Evolutionary conservation across 1,140 invertebrate genomes (phyloP), one percentile per base, ranked within the genome.

Genomic region (Drosophila bocqueti): DNA sequence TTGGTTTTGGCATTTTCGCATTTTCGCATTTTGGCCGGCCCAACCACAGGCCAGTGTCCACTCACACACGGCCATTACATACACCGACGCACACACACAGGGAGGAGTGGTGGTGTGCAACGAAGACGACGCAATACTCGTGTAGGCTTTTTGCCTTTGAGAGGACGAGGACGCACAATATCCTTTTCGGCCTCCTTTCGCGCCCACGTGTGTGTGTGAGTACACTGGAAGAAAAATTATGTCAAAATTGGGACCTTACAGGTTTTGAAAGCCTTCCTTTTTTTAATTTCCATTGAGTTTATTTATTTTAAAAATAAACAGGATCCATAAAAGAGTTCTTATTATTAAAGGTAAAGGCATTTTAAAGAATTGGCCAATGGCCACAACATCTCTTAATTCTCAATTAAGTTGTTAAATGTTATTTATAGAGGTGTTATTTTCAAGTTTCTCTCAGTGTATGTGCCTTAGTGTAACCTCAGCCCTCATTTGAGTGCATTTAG

Each of bases 181-280:
- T 90, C 85, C 86, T 90, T 89, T 79, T 86, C 76, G 81, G 81
- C 81, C 68, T 69, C 62, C 78, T 91, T 87, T 85, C 72, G 76
- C 83, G 81, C 67, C 79, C 84, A 81, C 71, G 81, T 84, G 65
- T 75, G 79, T 72, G 83, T 84, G 66, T 60, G 66, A 69, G 59
- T 43, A 26, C 40, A 31, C 38, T 36, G 52, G 7, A 4, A 26
- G 29, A 45, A 45, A 36, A 6, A 0, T 1, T 0, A 6, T 10
- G 34, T 24, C 8, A 10, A 16, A 10, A 4, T 16, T 2, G 0
- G 4, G 10, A 21, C 6, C 2, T 34, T 5, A 0, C 5, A 8
- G 11, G 50, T 13, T 36, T 21, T 4, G 1, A 21, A 9, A 13
- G 0, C 0, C 8, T 34, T 52, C 29, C 31, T 13, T 0, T 18